A percentile compares a stretch with the other conserved stretches of the same genome.
These are phyloP conservation scores for Drosophila watanabei DNA, from an alignment of 1,140 invertebrate species.

Conservation along the genomic window DNA sequence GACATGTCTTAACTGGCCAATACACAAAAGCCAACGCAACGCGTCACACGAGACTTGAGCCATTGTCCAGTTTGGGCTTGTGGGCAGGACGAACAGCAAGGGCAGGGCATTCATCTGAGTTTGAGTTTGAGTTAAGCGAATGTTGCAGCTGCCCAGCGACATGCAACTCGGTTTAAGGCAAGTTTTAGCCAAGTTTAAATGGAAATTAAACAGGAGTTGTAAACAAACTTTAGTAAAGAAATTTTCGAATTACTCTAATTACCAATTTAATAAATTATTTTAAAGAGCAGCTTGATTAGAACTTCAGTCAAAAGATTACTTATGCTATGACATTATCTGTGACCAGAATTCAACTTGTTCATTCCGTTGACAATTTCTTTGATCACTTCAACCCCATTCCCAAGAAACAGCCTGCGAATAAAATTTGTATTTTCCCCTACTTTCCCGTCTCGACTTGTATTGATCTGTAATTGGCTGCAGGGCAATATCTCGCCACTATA, in stretches of 20 bases:
- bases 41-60: conserved; percentile 52
- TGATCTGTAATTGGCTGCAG: conserved; percentile 80
- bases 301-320: too few species aligned
- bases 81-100: conserved; percentile 27
- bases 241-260: neutral
- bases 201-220: neutral
- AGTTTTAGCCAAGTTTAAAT: neutral
- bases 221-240: too few species aligned
- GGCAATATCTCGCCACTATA: conserved; percentile 76
- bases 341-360: conserved; percentile 7
- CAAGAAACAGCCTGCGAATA: conserved; percentile 40
- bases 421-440: conserved; percentile 37
- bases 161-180: conserved; percentile 9
- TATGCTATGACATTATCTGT: neutral
- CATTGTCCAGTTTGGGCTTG: conserved; percentile 44
- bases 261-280: neutral
- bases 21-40: conserved; percentile 68
- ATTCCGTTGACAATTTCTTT: conserved; percentile 24
- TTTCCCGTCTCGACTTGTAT: conserved; percentile 28
- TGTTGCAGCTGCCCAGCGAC: conserved; percentile 29
- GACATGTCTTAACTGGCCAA: conserved; percentile 80
- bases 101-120: neutral
- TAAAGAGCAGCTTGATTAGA: too few species aligned
- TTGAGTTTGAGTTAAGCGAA: conserved; percentile 9
- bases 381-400: conserved; percentile 63